Percentiles rank a stretch among this genome's conserved stretches.
These are phyloP conservation scores for Ophioninae sp. DNA, from an alignment of 2,888 invertebrate species.

Conservation along the genomic window DNA sequence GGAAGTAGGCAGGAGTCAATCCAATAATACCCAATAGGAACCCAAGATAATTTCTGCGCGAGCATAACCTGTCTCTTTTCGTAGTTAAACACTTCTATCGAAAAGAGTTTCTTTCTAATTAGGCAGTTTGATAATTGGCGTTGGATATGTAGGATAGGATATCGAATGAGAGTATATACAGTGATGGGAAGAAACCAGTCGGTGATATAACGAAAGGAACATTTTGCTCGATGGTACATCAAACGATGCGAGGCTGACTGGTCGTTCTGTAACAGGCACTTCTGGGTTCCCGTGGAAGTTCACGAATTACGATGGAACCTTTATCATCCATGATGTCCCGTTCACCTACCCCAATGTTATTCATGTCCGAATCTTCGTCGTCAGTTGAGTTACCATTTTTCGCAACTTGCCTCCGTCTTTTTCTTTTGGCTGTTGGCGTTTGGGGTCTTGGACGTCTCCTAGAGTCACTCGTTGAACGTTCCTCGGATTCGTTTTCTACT, in stretches of 20 bases:
- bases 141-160: background rate
- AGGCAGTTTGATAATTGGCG: too few species aligned
- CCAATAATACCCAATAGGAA: too few species aligned
- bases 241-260: slow-evolving; percentile 42
- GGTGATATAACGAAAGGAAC: slow-evolving; percentile 17
- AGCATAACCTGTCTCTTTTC: too few species aligned
- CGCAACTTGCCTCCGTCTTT: slow-evolving; percentile 80
- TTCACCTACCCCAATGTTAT: slow-evolving; percentile 27
- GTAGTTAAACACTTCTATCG: too few species aligned
- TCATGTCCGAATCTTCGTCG: slow-evolving; percentile 80
- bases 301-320: slow-evolving; percentile 67
- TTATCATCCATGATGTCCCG: slow-evolving; percentile 13
- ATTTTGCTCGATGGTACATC: slow-evolving; percentile 6
- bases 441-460: slow-evolving; percentile 68
- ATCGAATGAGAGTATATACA: slow-evolving; percentile 4
- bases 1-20: too few species aligned
- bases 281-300: slow-evolving; percentile 73
- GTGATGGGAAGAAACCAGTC: background rate
- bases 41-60: too few species aligned
- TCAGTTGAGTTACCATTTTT: slow-evolving; percentile 78
- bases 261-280: slow-evolving; percentile 70
- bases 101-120: too few species aligned
- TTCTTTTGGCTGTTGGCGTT: slow-evolving; percentile 75
- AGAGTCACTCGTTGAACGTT: slow-evolving; percentile 56
- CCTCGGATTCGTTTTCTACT: slow-evolving; percentile 62